Conservation (phyloP, 2,113 vertebrate genomes). For the Serranochromis macrocephalus region DNA sequence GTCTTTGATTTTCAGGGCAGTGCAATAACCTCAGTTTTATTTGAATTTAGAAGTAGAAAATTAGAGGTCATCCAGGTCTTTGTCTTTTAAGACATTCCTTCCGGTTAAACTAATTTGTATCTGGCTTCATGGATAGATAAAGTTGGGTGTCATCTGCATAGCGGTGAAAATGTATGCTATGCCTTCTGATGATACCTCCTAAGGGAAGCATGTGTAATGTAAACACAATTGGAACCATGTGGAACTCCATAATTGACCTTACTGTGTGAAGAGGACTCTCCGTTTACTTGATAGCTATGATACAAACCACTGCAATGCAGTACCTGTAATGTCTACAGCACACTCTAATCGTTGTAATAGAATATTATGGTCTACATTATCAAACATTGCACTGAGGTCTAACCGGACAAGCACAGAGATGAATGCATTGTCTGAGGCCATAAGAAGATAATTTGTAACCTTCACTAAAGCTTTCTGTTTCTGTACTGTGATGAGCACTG, state of each 20-base stretch:
- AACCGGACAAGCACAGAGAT: background rate
- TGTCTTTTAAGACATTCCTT: background rate
- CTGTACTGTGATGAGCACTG: background rate
- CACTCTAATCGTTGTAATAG: background rate
- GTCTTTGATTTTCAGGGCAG: background rate
- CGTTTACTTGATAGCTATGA: background rate
- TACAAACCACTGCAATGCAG: background rate
- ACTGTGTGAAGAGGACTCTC: background rate
- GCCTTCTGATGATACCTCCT: background rate
- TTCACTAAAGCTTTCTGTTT: background rate
- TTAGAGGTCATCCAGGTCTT: background rate
- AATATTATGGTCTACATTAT: background rate
- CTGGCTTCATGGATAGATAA: background rate
- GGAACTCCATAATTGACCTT: background rate
- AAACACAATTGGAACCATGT: background rate
- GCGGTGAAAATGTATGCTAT: background rate
- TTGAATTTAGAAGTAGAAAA: background rate
- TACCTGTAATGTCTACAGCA: background rate
- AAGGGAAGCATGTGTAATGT: background rate
- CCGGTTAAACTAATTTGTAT: background rate
- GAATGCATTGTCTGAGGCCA: background rate
- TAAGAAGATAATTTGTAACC: background rate
- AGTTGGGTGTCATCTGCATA: background rate
- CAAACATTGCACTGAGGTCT: background rate
- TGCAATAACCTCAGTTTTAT: background rate